Percentiles rank a stretch among this genome's conserved stretches.
Conservation (phyloP, 2,113 vertebrate genomes). For the Anseranas semipalmata region DNA sequence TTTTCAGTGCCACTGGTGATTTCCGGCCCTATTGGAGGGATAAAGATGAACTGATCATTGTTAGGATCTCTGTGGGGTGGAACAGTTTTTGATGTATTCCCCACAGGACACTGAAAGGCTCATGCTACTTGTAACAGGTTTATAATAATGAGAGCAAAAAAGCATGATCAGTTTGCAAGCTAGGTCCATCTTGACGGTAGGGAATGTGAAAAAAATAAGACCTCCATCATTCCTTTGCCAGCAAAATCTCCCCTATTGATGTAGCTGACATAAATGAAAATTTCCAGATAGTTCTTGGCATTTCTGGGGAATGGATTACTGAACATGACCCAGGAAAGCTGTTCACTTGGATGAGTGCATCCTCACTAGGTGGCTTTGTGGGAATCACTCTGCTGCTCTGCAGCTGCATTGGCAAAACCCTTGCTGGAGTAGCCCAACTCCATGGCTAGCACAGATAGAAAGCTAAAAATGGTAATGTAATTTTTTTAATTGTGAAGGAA, state of each 20-base stretch:
- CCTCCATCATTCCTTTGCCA: not conserved
- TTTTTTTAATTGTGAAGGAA: not conserved
- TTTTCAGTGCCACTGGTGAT: slow-evolving; percentile 60
- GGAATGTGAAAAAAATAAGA: not conserved
- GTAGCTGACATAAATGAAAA: not conserved
- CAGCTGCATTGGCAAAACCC: not conserved
- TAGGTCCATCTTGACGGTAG: not conserved
- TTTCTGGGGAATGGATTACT: not conserved
- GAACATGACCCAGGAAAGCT: not conserved
- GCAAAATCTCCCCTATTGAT: not conserved
- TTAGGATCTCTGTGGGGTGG: slow-evolving; percentile 59
- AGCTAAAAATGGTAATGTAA: not conserved
- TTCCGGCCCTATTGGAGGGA: slow-evolving; percentile 59
- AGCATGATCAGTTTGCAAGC: not conserved
- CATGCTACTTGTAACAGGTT: slow-evolving; percentile 70
- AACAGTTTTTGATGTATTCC: slow-evolving; percentile 41
- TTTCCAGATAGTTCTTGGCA: not conserved
- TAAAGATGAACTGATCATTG: slow-evolving; percentile 73
- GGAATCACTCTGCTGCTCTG: not conserved
- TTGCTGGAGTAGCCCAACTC: not conserved
- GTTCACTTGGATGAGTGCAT: not conserved
- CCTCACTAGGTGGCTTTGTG: not conserved
- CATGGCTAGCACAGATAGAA: not conserved
- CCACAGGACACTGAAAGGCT: slow-evolving; percentile 48
- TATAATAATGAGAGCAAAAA: slow-evolving; percentile 62